Conservation (phyloP, 92 coral and sea anemone genomes). For the Ricordea florida region DNA sequence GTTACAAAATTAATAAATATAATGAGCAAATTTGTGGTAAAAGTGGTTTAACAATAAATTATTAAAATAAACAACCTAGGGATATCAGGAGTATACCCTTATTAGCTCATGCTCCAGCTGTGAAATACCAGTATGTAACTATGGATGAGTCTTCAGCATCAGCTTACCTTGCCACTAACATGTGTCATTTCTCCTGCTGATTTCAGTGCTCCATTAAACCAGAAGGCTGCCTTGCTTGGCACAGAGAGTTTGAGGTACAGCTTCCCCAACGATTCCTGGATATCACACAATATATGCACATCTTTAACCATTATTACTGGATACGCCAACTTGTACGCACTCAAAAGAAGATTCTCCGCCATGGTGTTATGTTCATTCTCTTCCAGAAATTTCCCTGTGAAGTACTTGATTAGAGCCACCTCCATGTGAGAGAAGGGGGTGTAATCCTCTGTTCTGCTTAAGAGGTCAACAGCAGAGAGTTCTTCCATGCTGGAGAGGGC, state of each 20-base stretch:
- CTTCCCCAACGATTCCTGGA: slow-evolving; percentile 84
- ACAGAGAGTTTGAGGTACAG: slow-evolving; percentile 51
- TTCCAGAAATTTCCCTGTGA: slow-evolving; percentile 70
- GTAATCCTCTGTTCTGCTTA: slow-evolving; percentile 50
- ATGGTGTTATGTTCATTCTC: slow-evolving; percentile 51
- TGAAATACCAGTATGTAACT: neutral
- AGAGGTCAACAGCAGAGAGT: slow-evolving; percentile 41
- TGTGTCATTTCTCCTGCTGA: slow-evolving; percentile 71
- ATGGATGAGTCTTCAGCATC: neutral
- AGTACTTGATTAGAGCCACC: slow-evolving; percentile 56
- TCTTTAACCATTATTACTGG: slow-evolving; percentile 86
- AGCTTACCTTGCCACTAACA: slow-evolving; percentile 69
- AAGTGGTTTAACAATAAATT: too few species aligned
- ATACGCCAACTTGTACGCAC: slow-evolving; percentile 82
- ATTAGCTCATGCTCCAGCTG: neutral
- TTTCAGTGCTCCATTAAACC: slow-evolving; percentile 79
- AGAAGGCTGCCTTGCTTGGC: slow-evolving; percentile 69
- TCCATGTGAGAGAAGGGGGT: slow-evolving; percentile 64
- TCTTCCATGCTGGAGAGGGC: slow-evolving; percentile 38
- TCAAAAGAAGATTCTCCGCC: slow-evolving; percentile 76
- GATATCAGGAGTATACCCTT: too few species aligned
- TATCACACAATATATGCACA: slow-evolving; percentile 68
- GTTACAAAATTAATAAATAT: too few species aligned
- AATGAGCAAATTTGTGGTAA: too few species aligned
- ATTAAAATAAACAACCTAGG: too few species aligned